These are phyloP conservation scores for Chaetoderma sp. DNA, from an alignment of 2,888 invertebrate species.

Conservation along the genomic window DNA sequence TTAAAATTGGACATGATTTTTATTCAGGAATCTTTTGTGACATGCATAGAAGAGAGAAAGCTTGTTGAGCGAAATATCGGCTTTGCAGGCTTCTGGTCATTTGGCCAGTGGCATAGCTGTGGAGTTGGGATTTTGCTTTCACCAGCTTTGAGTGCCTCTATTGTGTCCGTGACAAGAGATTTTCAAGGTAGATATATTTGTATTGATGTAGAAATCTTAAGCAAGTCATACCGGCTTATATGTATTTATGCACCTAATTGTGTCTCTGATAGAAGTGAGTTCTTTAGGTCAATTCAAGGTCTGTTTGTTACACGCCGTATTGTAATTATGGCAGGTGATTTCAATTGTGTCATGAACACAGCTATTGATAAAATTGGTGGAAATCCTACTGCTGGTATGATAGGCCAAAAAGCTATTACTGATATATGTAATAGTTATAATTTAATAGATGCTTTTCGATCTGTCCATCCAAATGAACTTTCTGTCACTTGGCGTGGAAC, in stretches of 20 bases:
- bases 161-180: neutral
- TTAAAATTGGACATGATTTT: neutral
- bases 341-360: conserved; percentile 26
- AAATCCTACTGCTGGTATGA: neutral
- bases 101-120: neutral
- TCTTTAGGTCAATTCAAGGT: conserved; percentile 10
- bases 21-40: conserved; percentile 1
- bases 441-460: conserved; percentile 5
- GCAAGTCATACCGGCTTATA: neutral
- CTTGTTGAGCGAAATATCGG: neutral
- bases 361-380: conserved; percentile 26
- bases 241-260: conserved; percentile 15
- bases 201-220: neutral
- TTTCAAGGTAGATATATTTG: neutral
- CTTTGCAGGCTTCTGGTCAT: neutral
- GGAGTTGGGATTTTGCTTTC: conserved; percentile 8
- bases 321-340: conserved; percentile 26
- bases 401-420: neutral
- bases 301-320: conserved; percentile 12
- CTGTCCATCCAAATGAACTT: neutral
- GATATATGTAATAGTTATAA: neutral
- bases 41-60: neutral
- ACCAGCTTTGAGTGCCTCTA: neutral
- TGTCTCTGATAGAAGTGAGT: conserved; percentile 13
- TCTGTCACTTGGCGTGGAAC: conserved; percentile 1